Base-by-base conservation (phyloP, 2,888 invertebrate species). In the Odontocolon sp. region DNA sequence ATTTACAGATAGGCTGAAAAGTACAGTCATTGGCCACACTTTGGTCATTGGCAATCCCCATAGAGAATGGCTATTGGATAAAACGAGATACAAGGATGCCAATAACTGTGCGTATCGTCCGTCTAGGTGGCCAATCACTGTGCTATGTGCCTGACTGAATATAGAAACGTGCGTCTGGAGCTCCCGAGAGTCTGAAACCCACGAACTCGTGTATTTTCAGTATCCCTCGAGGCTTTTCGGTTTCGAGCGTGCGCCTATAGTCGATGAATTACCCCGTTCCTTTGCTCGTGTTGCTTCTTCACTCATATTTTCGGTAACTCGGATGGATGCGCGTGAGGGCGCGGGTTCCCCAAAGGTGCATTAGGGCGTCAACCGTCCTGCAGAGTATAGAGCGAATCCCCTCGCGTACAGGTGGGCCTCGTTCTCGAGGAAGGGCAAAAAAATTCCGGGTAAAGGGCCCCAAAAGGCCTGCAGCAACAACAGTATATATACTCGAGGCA, bases 1-100 rank as follows among this genome's bases (percentile, higher is more conserved):
- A 89, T 89, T 89, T 88, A 84, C 82, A 84, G 83, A 83, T 83
- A 31, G 26, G n/a, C 23, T 18, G 42, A 40, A 56, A 71, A 63
- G 23, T 56, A 56, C 18, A n/a, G n/a, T n/a, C n/a, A n/a, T n/a
- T n/a, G n/a, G n/a, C n/a, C n/a, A n/a, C n/a, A n/a, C n/a, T n/a
- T n/a, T n/a, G n/a, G n/a, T n/a, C n/a, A n/a, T n/a, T n/a, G n/a
- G n/a, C n/a, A n/a, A n/a, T n/a, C n/a, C n/a, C n/a, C n/a, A n/a
- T n/a, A n/a, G n/a, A n/a, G n/a, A n/a, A n/a, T n/a, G n/a, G n/a
- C n/a, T n/a, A n/a, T n/a, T n/a, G n/a, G n/a, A n/a, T n/a, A n/a
- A n/a, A n/a, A n/a, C n/a, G n/a, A n/a, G n/a, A n/a, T n/a, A n/a
- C n/a, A n/a, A n/a, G n/a, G n/a, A n/a, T n/a, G n/a, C n/a, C n/a